A percentile compares a stretch with the other conserved stretches of the same genome.
phyloP scores from a whole-genome alignment of 2,113 vertebrate species.

The Dinomys branickii region DNA sequence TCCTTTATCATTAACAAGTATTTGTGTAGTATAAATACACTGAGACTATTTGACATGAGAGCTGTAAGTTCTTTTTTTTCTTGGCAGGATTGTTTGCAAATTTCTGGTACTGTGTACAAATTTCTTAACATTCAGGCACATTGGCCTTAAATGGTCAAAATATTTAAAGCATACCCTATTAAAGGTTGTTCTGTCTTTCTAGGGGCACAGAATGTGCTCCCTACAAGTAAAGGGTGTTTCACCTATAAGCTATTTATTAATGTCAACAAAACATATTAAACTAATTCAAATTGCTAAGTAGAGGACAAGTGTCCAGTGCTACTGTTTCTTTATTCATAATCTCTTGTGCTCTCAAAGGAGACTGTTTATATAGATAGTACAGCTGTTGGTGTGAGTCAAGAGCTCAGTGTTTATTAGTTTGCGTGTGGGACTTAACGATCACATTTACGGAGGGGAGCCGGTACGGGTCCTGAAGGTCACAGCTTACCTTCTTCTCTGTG shows the following conservation, averaged over 20 bases:
- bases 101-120: not conserved
- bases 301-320: not conserved
- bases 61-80: not conserved
- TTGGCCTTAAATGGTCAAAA: not conserved
- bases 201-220: not conserved
- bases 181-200: constrained; percentile 21
- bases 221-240: constrained; percentile 32
- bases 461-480: not conserved
- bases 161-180: constrained; percentile 32
- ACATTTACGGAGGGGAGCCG: not conserved
- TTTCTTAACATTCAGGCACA: constrained; percentile 9
- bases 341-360: not conserved
- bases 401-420: not conserved
- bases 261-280: constrained; percentile 16
- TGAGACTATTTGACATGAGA: constrained; percentile 36
- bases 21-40: not conserved
- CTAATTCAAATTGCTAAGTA: not conserved
- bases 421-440: not conserved
- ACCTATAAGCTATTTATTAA: not conserved
- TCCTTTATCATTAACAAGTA: not conserved
- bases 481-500: not conserved
- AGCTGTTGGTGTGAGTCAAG: not conserved
- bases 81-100: not conserved
- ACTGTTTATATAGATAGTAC: not conserved
- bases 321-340: constrained; percentile 13